Conservation (phyloP, 2,797 vertebrate genomes). For the Sebastolobus altivelis region DNA sequence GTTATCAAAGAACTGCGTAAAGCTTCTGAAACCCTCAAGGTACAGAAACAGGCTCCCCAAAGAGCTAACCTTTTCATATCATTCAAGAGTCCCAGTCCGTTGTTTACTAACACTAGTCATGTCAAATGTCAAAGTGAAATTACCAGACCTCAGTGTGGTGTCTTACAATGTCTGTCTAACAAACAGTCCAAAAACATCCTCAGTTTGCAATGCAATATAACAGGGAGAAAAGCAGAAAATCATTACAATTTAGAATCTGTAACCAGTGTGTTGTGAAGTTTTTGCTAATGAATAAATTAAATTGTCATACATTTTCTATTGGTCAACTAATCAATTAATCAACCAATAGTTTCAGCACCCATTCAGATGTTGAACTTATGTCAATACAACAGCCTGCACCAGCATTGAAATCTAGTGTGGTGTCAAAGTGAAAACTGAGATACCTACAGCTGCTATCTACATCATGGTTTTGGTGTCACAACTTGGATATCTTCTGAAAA, state of each 20-base stretch:
- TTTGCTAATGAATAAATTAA: not conserved
- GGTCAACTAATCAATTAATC: not conserved
- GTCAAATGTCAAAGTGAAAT: not conserved
- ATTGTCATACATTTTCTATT: not conserved
- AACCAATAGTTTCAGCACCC: not conserved
- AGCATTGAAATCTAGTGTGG: not conserved
- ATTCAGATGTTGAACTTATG: not conserved
- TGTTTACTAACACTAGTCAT: not conserved
- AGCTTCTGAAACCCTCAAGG: constrained; percentile 95
- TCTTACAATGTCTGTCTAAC: not conserved
- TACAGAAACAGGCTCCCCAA: constrained; percentile 56
- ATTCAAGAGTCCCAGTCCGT: not conserved
- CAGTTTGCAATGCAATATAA: not conserved
- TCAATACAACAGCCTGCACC: not conserved
- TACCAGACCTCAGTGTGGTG: not conserved
- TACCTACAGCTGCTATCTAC: not conserved
- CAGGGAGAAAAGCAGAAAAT: not conserved
- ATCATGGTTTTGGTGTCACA: not conserved
- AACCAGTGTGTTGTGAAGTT: not conserved
- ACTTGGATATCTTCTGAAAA: not conserved
- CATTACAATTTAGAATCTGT: not conserved
- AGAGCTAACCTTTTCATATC: not conserved
- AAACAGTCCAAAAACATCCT: not conserved
- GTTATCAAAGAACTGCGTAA: constrained; percentile 97
- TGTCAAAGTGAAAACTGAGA: not conserved